Evolutionary conservation across 1,140 invertebrate species (phyloP).

Genomic region (Bombus turneri): DNA sequence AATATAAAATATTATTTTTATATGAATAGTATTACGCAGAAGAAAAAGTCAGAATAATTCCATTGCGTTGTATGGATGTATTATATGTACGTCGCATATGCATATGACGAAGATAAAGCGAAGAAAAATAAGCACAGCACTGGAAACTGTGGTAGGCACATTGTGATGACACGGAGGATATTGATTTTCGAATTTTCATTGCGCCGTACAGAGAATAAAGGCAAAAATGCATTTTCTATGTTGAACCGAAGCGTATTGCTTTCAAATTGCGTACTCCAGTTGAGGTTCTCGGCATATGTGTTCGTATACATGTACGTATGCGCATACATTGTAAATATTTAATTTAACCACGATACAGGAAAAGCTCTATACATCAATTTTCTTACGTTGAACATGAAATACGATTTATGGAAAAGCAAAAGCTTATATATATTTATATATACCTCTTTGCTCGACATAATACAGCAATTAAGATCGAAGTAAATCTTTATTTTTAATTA

Average conservation of each 20-base stretch:
- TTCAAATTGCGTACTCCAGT: constrained; percentile 35
- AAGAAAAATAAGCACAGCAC: constrained; percentile 57
- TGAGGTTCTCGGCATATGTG: neutral
- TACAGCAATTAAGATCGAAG: neutral
- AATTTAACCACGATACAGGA: constrained; percentile 33
- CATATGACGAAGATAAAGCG: constrained; percentile 29
- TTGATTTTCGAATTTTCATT: constrained; percentile 69
- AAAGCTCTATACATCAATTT: neutral
- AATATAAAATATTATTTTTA: neutral
- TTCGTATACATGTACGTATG: neutral
- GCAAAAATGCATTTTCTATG: constrained; percentile 47
- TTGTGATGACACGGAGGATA: constrained; percentile 58
- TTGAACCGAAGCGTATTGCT: constrained; percentile 32
- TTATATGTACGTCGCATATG: neutral
- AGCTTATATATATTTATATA: neutral
- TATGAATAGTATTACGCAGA: neutral
- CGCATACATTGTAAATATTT: constrained; percentile 52
- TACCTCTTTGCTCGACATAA: neutral
- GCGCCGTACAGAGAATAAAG: constrained; percentile 43
- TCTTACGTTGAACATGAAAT: neutral
- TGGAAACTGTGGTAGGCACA: constrained; percentile 50
- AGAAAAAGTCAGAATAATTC: neutral
- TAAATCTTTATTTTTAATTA: neutral
- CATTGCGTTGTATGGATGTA: neutral
- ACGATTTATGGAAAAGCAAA: neutral